A percentile compares a stretch with the other conserved stretches of the same genome.
phyloP scores from a whole-genome alignment of 2,797 vertebrate species.

The Tarsius wallacei region DNA sequence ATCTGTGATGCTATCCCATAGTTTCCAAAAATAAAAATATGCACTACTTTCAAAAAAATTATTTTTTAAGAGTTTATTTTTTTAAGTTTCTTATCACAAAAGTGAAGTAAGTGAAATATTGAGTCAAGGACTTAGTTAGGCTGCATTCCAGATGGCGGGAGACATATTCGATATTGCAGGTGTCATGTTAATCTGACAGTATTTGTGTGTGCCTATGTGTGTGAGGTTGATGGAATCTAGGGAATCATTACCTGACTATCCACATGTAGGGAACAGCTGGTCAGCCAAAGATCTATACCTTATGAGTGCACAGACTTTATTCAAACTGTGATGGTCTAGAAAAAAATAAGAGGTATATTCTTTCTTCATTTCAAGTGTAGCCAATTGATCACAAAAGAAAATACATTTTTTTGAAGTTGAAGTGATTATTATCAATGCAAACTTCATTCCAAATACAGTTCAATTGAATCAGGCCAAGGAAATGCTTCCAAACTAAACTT shows the following conservation, averaged over 20 bases:
- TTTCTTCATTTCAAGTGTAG: background rate
- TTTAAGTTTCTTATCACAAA: conserved; percentile 20
- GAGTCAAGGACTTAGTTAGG: conserved; percentile 59
- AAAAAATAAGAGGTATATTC: background rate
- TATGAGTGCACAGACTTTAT: conserved; percentile 13
- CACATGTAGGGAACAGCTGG: conserved; percentile 52
- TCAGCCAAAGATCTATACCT: conserved; percentile 11
- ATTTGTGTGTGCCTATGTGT: background rate
- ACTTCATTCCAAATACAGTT: conserved; percentile 14
- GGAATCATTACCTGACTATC: conserved; percentile 33
- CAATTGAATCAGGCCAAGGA: background rate
- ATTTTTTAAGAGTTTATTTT: conserved; percentile 33
- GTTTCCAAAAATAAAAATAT: conserved; percentile 42
- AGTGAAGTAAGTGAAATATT: background rate
- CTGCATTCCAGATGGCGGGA: conserved; percentile 67
- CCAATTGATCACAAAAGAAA: conserved; percentile 25
- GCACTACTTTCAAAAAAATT: background rate
- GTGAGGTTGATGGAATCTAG: conserved; percentile 45
- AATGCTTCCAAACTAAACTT: background rate
- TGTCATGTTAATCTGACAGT: conserved; percentile 55
- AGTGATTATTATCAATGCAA: background rate
- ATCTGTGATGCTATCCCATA: background rate
- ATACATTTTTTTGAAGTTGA: background rate
- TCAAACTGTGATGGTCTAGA: conserved; percentile 5
- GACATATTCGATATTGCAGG: conserved; percentile 42